Percentiles rank a stretch among this genome's conserved stretches.
phyloP scores from a whole-genome alignment of 2,888 invertebrate genomes.

The Apotomis betuletana region DNA sequence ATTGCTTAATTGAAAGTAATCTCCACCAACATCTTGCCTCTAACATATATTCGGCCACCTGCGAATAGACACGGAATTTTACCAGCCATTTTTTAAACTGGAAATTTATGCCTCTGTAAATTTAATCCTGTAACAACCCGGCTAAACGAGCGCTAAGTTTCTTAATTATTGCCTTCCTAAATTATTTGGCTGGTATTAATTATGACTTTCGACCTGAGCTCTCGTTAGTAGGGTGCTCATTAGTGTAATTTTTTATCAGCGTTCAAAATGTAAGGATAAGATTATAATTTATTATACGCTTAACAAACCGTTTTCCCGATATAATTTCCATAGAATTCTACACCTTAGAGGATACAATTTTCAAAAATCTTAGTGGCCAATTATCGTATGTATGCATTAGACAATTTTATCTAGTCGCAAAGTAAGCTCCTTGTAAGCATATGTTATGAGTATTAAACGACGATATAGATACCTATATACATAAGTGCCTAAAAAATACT shows the following conservation, averaged over 20 bases:
- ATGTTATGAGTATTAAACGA: too few species aligned
- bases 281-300: neutral
- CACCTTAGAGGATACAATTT: too few species aligned
- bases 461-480: too few species aligned
- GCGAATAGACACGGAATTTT: slow-evolving; percentile 15
- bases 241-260: slow-evolving; percentile 31
- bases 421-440: too few species aligned
- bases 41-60: too few species aligned
- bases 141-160: slow-evolving; percentile 37
- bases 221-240: slow-evolving; percentile 32
- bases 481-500: too few species aligned
- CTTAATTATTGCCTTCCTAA: slow-evolving; percentile 39
- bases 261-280: slow-evolving; percentile 2
- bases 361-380: too few species aligned
- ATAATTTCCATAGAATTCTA: neutral
- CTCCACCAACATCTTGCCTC: too few species aligned
- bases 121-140: slow-evolving; percentile 27
- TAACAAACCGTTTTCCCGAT: neutral
- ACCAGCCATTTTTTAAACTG: slow-evolving; percentile 18
- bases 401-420: too few species aligned
- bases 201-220: slow-evolving; percentile 30
- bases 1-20: neutral
- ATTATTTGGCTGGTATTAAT: slow-evolving; percentile 36
- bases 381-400: too few species aligned
- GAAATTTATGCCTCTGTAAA: slow-evolving; percentile 27